Evolutionary conservation across 2,113 vertebrate species (phyloP).

Genomic region (Upupa epops): DNA sequence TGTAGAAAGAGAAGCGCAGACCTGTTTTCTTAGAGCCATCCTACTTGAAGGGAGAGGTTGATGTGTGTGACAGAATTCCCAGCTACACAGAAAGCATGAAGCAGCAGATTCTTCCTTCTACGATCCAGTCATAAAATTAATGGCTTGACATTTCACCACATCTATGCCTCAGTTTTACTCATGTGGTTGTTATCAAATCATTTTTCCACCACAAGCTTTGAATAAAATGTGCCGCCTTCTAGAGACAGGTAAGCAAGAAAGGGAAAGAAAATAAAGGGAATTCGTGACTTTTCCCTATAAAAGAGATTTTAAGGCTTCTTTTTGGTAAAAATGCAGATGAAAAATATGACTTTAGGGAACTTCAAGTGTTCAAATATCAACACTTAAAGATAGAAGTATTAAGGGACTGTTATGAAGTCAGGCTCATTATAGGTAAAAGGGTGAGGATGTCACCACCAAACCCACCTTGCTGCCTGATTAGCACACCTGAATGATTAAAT

Average conservation of each 20-base stretch:
- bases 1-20: background rate
- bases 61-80: rapidly evolving
- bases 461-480: background rate
- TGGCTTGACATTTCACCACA: background rate
- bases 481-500: background rate
- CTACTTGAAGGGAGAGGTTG: background rate
- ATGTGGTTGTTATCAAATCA: background rate
- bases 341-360: background rate
- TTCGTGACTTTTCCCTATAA: background rate
- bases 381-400: background rate
- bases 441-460: background rate
- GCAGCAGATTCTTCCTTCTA: background rate
- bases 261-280: background rate
- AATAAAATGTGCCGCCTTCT: background rate
- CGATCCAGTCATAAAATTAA: background rate
- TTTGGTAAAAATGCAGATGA: background rate
- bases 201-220: background rate
- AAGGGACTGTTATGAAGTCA: background rate
- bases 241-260: background rate
- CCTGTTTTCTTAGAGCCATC: background rate
- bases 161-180: background rate
- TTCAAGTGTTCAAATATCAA: background rate
- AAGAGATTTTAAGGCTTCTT: background rate
- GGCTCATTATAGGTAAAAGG: background rate
- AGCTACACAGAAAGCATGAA: background rate